These are phyloP conservation scores for Dolichoris vasculosae DNA, from an alignment of 1,140 invertebrate species.

Conservation along the genomic window DNA sequence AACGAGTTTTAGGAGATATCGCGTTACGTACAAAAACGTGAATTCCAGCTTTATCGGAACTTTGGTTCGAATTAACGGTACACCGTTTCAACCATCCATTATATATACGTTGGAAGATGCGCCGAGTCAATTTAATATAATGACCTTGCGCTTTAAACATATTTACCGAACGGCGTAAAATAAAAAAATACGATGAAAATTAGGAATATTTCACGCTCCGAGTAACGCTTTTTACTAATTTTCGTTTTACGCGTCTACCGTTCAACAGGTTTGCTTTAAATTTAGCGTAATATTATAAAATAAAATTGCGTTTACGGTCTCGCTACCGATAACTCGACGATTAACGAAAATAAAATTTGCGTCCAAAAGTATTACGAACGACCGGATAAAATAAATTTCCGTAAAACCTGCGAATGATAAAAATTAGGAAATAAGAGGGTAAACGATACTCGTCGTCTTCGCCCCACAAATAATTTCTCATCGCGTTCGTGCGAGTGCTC, in stretches of 20 bases:
- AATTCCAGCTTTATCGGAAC: constrained; percentile 13
- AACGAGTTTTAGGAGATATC: background rate
- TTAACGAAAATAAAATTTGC: background rate
- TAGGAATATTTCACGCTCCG: background rate
- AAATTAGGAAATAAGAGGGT: background rate
- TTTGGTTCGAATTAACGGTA: background rate
- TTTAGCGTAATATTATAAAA: background rate
- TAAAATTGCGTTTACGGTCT: background rate
- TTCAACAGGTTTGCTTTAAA: constrained; percentile 17
- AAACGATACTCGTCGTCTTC: background rate
- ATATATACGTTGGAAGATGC: background rate
- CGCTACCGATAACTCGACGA: background rate
- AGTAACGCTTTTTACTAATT: background rate
- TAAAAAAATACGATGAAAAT: background rate
- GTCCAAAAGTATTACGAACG: background rate
- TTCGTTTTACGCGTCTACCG: background rate
- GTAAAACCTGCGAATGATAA: background rate
- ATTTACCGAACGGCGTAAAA: background rate
- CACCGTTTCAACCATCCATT: background rate
- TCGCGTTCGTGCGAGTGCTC: background rate
- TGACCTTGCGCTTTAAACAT: background rate
- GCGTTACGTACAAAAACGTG: background rate
- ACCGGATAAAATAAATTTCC: background rate
- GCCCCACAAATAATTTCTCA: background rate
- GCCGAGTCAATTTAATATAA: background rate